Evolutionary conservation across 2,888 invertebrate species (phyloP).

Genomic region (Carpatolechia fugitivella): DNA sequence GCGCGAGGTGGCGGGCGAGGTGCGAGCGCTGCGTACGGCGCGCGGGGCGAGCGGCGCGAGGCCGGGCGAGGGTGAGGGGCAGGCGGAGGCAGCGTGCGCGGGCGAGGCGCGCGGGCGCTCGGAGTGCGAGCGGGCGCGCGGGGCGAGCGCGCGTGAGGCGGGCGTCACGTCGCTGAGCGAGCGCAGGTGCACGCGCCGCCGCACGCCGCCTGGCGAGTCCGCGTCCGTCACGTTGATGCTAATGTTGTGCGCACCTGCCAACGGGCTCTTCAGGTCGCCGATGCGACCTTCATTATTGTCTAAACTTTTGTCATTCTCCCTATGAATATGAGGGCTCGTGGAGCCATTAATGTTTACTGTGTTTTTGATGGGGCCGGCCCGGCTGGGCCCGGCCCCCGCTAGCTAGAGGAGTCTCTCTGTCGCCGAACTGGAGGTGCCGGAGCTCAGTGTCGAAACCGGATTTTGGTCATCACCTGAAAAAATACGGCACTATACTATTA

Average conservation of each 20-base stretch:
- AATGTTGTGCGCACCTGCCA: slow-evolving; percentile 50
- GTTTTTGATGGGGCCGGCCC: slow-evolving; percentile 76
- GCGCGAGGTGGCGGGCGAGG: slow-evolving; percentile 56
- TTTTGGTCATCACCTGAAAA: slow-evolving; percentile 73
- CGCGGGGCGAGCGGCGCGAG: slow-evolving; percentile 32
- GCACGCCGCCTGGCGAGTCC: slow-evolving; percentile 61
- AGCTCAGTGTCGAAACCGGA: slow-evolving; percentile 80
- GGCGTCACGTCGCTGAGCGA: slow-evolving; percentile 71
- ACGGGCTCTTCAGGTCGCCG: slow-evolving; percentile 28
- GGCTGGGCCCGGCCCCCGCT: slow-evolving; percentile 81
- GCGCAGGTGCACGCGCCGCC: slow-evolving; percentile 68
- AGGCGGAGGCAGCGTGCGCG: slow-evolving; percentile 32
- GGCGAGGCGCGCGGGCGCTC: slow-evolving; percentile 60
- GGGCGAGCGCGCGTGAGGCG: slow-evolving; percentile 52
- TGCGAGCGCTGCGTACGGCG: slow-evolving; percentile 51
- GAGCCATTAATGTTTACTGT: slow-evolving; percentile 43
- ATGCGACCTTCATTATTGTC: slow-evolving; percentile 40
- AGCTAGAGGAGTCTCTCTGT: slow-evolving; percentile 89
- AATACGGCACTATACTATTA: neutral
- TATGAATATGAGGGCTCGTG: slow-evolving; percentile 44
- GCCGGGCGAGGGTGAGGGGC: slow-evolving; percentile 28
- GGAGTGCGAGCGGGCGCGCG: slow-evolving; percentile 65
- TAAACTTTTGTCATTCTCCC: slow-evolving; percentile 40
- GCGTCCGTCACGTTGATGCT: slow-evolving; percentile 70
- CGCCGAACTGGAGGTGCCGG: slow-evolving; percentile 84